Percentiles rank a stretch among this genome's conserved stretches.
These are phyloP conservation scores for Pedionomus torquatus DNA, from an alignment of 2,113 vertebrate genomes.

Conservation along the genomic window DNA sequence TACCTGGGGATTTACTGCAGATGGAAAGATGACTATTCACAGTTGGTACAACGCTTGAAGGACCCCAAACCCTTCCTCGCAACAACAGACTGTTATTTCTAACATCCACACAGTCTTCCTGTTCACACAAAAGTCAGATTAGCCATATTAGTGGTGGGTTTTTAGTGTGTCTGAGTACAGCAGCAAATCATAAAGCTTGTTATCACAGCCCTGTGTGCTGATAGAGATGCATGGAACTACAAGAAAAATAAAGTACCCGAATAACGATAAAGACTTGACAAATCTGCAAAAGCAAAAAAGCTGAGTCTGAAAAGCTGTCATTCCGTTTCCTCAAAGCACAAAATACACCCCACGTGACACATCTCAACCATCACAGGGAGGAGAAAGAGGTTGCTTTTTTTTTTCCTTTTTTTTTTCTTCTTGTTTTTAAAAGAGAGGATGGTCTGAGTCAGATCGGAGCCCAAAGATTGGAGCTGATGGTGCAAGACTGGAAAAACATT, in stretches of 20 bases:
- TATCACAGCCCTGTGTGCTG: neutral
- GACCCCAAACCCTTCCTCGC: neutral
- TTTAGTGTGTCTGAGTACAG: conserved; percentile 47
- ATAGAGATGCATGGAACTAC: conserved; percentile 36
- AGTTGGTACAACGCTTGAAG: neutral
- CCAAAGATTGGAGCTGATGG: neutral
- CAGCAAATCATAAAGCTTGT: conserved; percentile 41
- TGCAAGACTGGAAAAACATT: neutral
- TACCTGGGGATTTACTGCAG: conserved; percentile 35
- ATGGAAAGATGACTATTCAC: neutral
- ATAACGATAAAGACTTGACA: neutral
- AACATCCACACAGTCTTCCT: conserved; percentile 48
- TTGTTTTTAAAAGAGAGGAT: neutral
- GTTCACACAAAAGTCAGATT: conserved; percentile 63
- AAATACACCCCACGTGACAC: neutral
- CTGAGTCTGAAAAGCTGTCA: neutral
- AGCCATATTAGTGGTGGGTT: conserved; percentile 38
- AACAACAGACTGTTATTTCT: conserved; percentile 54
- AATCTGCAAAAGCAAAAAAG: conserved; percentile 12
- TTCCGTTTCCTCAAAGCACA: conserved; percentile 1
- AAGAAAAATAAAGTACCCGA: conserved; percentile 54
- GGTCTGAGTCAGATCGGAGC: neutral
- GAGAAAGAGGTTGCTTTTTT: neutral
- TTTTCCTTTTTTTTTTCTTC: too few relatives aligned
- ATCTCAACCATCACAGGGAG: neutral